Percentiles rank a stretch among this genome's conserved stretches.
These are phyloP conservation scores for Gymnosoma rotundatum DNA, from an alignment of 2,888 invertebrate genomes.

Conservation along the genomic window DNA sequence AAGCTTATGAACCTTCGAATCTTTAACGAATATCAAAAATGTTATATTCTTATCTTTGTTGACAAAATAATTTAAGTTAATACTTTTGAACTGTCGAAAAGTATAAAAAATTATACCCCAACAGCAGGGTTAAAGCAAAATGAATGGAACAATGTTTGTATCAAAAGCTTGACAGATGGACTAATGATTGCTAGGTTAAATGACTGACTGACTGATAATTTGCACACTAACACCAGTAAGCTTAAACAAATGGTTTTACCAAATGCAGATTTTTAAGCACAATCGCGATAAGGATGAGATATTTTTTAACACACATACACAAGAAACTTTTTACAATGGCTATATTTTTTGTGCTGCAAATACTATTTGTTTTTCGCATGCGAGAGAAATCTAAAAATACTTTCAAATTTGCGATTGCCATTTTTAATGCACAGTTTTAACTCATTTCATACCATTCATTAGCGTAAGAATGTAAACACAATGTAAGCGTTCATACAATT, in stretches of 20 bases:
- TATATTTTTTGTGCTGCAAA: background rate
- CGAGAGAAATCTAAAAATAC: no score
- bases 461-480: no score
- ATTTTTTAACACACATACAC: background rate
- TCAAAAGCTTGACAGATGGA: background rate
- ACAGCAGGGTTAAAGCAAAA: constrained; percentile 14
- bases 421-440: no score
- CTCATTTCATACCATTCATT: no score
- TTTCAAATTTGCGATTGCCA: no score
- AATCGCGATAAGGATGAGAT: background rate
- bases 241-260: constrained; percentile 27
- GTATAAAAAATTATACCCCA: no score
- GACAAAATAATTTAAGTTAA: no score
- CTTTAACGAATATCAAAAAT: no score
- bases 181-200: background rate
- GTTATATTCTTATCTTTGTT: no score
- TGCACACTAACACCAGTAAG: constrained; percentile 7
- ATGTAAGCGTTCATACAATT: no score
- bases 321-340: background rate
- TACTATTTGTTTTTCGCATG: background rate
- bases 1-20: no score
- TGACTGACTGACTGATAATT: background rate
- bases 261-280: constrained; percentile 24
- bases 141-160: background rate
- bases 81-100: no score